These are phyloP conservation scores for Dromiciops gliroides DNA, from an alignment of 2,113 vertebrate species.

Conservation along the genomic window DNA sequence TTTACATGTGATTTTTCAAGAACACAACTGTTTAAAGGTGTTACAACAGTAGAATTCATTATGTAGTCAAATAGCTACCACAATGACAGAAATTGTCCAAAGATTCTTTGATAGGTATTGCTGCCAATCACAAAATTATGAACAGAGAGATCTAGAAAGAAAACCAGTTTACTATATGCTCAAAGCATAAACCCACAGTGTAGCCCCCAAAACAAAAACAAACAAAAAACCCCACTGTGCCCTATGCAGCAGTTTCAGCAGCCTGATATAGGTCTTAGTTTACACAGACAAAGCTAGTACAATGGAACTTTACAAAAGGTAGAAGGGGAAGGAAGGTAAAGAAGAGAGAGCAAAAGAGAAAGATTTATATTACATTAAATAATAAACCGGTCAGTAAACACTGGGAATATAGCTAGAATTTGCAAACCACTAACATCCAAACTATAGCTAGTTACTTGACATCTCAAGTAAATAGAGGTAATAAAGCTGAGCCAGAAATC, in stretches of 20 bases:
- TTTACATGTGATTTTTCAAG: background rate
- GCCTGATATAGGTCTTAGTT: background rate
- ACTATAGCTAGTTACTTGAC: background rate
- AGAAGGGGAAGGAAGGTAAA: background rate
- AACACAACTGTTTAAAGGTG: background rate
- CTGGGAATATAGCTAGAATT: background rate
- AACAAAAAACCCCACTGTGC: background rate
- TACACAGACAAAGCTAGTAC: background rate
- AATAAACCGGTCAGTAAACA: background rate
- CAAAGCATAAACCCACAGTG: background rate
- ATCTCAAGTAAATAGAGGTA: background rate
- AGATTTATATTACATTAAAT: background rate
- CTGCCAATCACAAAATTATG: background rate
- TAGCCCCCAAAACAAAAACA: too few species aligned
- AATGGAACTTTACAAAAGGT: background rate
- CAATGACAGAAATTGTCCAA: background rate
- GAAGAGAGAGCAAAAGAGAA: background rate
- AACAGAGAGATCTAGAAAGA: background rate
- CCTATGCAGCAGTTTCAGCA: background rate
- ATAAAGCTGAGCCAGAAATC: background rate
- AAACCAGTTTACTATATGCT: background rate
- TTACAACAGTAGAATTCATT: background rate
- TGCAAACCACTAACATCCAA: background rate
- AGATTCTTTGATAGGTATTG: background rate
- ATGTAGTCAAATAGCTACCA: background rate